Evolutionary conservation across 2,113 vertebrate species (phyloP).

Genomic region (Osmerus eperlanus): DNA sequence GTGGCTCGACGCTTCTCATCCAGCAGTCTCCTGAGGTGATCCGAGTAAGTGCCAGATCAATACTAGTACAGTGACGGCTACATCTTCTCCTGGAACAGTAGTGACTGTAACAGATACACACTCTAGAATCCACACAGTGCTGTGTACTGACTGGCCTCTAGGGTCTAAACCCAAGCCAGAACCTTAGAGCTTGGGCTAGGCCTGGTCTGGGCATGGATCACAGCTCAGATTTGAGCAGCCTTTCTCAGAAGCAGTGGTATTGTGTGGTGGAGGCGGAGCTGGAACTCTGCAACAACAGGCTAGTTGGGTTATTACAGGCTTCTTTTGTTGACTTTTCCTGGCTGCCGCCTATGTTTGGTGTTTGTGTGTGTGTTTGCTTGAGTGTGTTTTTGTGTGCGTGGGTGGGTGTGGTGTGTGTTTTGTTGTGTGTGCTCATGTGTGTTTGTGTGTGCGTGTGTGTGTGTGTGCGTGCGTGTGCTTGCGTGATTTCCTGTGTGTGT

Average conservation of each 20-base stretch:
- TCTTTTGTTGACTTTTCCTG: constrained; percentile 50
- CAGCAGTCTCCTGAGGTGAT: constrained; percentile 92
- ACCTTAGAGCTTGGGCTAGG: too few species aligned
- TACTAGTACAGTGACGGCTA: too few species aligned
- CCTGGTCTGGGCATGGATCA: not conserved
- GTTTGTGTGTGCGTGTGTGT: too few species aligned
- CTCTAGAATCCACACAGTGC: too few species aligned
- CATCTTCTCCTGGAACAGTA: too few species aligned
- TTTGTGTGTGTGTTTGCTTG: constrained; percentile 22
- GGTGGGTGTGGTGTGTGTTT: constrained; percentile 32
- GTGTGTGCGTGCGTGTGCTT: not conserved
- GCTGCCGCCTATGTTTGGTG: constrained; percentile 31
- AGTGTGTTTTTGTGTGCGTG: not conserved
- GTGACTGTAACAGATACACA: too few species aligned
- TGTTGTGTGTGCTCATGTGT: not conserved
- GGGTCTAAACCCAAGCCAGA: too few species aligned
- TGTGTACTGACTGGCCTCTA: too few species aligned
- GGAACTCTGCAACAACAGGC: constrained; percentile 29
- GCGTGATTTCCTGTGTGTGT: too few species aligned
- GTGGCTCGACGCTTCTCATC: constrained; percentile 80
- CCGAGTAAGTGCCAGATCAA: constrained; percentile 78
- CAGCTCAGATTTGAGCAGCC: not conserved
- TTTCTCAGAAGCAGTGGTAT: not conserved
- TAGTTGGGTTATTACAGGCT: constrained; percentile 45
- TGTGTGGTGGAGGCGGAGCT: constrained; percentile 14